These are phyloP conservation scores for Ammodytes marinus DNA, from an alignment of 2,113 vertebrate genomes.

Conservation along the genomic window DNA sequence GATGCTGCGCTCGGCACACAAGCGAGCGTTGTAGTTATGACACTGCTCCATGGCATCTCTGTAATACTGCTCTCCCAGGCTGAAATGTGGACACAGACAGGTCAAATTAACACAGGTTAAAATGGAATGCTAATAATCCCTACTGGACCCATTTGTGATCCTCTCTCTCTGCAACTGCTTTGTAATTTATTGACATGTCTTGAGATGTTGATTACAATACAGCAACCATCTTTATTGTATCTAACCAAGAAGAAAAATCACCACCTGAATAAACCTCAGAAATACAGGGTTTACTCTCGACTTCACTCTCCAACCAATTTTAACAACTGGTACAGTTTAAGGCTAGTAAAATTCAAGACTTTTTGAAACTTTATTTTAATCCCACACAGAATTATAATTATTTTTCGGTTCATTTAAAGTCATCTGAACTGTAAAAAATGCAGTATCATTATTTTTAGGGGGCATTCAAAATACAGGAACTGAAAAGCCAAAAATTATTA, in stretches of 20 bases:
- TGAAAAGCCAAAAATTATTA: too few relatives aligned
- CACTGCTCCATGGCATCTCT: constrained; percentile 98
- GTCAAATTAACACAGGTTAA: constrained; percentile 31
- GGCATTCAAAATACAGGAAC: too few relatives aligned
- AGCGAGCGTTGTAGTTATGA: constrained; percentile 95
- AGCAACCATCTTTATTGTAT: constrained; percentile 13
- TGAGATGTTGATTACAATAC: too few relatives aligned
- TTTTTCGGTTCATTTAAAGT: too few relatives aligned
- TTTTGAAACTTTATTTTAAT: too few relatives aligned
- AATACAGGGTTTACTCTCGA: not conserved
- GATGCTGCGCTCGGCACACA: constrained; percentile 96
- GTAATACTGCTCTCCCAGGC: constrained; percentile 97
- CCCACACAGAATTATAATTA: too few relatives aligned
- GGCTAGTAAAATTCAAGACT: too few relatives aligned
- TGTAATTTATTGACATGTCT: not conserved
- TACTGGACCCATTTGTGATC: not conserved
- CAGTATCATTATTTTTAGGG: too few relatives aligned
- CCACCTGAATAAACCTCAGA: not conserved
- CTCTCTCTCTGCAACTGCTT: too few relatives aligned
- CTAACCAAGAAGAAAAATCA: not conserved
- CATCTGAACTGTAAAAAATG: too few relatives aligned
- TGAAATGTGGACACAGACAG: constrained; percentile 62
- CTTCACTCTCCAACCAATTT: not conserved
- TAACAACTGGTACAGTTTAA: too few relatives aligned
- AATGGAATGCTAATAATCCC: not conserved